Conservation (phyloP, 2,797 vertebrate species). For the Phrynocephalus vlangalii region DNA sequence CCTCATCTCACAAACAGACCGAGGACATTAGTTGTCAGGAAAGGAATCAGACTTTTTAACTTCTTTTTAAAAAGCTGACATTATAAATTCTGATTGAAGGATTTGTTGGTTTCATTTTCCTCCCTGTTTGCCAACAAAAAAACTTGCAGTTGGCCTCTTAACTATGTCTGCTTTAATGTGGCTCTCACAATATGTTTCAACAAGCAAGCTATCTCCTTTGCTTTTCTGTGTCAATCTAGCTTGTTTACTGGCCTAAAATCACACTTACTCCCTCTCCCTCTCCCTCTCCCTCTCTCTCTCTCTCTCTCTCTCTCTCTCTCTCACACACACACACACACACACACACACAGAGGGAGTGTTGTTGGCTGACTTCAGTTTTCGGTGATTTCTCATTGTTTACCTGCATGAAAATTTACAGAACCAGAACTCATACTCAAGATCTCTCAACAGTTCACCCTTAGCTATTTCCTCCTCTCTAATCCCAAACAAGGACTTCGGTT, state of each 20-base stretch:
- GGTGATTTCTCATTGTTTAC: background rate
- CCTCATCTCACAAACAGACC: too few relatives aligned
- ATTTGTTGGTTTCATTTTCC: constrained; percentile 46
- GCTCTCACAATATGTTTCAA: background rate
- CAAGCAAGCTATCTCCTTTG: constrained; percentile 20
- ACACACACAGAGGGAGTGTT: background rate
- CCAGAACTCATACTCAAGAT: background rate
- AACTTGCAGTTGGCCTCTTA: background rate
- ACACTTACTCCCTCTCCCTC: too few relatives aligned
- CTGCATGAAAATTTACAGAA: background rate
- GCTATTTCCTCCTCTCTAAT: too few relatives aligned
- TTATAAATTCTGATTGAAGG: constrained; percentile 20
- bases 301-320: too few relatives aligned
- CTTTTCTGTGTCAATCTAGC: background rate
- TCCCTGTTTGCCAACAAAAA: constrained; percentile 31
- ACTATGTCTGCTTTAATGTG: constrained; percentile 23
- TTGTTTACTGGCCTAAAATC: constrained; percentile 1
- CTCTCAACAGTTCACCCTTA: background rate
- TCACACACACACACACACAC: too few relatives aligned
- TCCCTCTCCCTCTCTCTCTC: too few relatives aligned
- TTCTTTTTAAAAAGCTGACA: too few relatives aligned
- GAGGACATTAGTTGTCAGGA: too few relatives aligned
- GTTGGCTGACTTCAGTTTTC: background rate
- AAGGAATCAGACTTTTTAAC: too few relatives aligned
- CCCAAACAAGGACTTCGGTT: too few relatives aligned